Evolutionary conservation across 2,888 invertebrate species (phyloP).

Genomic region (Nemapogon koenigi): DNA sequence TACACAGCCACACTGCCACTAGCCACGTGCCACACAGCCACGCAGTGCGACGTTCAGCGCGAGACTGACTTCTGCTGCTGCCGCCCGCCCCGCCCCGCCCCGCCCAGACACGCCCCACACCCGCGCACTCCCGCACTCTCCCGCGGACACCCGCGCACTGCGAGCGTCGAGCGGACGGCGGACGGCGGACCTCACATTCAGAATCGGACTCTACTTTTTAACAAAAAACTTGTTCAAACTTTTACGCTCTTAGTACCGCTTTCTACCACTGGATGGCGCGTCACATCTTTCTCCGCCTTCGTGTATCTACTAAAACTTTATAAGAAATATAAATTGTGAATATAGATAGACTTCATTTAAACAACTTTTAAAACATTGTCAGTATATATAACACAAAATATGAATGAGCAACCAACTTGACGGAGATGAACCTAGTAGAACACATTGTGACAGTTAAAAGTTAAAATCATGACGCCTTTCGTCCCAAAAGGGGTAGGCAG

Average conservation of each 20-base stretch:
- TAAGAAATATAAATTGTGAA: too few relatives aligned
- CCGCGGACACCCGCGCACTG: background rate
- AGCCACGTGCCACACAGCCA: slow-evolving; percentile 32
- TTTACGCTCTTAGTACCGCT: too few relatives aligned
- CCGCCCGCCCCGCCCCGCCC: slow-evolving; percentile 22
- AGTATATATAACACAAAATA: too few relatives aligned
- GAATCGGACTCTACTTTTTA: background rate
- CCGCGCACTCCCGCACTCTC: slow-evolving; percentile 4
- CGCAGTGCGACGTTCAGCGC: slow-evolving; percentile 27
- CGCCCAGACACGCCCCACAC: slow-evolving; percentile 18
- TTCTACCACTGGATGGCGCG: too few relatives aligned
- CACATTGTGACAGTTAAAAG: too few relatives aligned
- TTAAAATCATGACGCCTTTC: too few relatives aligned
- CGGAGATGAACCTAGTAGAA: too few relatives aligned
- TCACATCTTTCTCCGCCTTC: background rate
- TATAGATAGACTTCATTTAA: too few relatives aligned
- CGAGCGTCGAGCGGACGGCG: background rate
- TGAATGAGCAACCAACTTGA: too few relatives aligned
- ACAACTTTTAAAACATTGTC: too few relatives aligned
- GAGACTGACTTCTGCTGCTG: slow-evolving; percentile 23
- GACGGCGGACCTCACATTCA: background rate
- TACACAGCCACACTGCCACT: slow-evolving; percentile 28
- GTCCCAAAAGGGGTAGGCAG: too few relatives aligned
- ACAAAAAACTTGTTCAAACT: background rate
- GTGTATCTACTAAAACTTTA: background rate